phyloP scores from a whole-genome alignment of 1,140 invertebrate species.

The Bombus pyrosoma region DNA sequence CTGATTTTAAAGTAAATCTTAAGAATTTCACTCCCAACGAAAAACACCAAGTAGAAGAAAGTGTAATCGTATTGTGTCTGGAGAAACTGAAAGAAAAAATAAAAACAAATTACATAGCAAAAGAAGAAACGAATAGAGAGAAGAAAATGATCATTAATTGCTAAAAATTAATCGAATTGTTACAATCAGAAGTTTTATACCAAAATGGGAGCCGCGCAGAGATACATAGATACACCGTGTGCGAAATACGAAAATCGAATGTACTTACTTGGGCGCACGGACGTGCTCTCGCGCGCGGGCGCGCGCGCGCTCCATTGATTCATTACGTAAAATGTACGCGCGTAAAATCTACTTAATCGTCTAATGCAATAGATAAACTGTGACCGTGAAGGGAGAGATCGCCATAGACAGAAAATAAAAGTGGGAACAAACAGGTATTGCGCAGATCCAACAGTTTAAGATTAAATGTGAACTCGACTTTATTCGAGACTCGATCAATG shows the following conservation, averaged over 20 bases:
- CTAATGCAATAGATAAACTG: conserved; percentile 37
- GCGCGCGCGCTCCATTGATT: background rate
- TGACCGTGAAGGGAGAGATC: background rate
- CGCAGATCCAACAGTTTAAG: background rate
- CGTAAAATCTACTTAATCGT: conserved; percentile 1
- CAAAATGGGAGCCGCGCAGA: background rate
- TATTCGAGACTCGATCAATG: background rate
- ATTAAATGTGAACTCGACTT: background rate
- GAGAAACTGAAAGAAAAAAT: background rate
- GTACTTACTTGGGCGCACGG: background rate
- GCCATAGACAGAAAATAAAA: background rate
- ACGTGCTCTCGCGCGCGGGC: background rate
- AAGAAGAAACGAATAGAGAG: background rate
- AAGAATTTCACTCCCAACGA: background rate
- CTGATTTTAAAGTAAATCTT: background rate
- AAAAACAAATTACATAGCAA: background rate
- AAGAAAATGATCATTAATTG: background rate
- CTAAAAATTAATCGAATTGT: background rate
- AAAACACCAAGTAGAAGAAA: background rate
- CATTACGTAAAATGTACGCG: conserved; percentile 34
- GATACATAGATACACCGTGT: background rate
- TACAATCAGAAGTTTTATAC: background rate
- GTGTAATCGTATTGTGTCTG: background rate
- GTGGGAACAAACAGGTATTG: background rate
- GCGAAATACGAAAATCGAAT: conserved; percentile 15